phyloP scores from a whole-genome alignment of 2,113 vertebrate species.

The Nanorana parkeri region DNA sequence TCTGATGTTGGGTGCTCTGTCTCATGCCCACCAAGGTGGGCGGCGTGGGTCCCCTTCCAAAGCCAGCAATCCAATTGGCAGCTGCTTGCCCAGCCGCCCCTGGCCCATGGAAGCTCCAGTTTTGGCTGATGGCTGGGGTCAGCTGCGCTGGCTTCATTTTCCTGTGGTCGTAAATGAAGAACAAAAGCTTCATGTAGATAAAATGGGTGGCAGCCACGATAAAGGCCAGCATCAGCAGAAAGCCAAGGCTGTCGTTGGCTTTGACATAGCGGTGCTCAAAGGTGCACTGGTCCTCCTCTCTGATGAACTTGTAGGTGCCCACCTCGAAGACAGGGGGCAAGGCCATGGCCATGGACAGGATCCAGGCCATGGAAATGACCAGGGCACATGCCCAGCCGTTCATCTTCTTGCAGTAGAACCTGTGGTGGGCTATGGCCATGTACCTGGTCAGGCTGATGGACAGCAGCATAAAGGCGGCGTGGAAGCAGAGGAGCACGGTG shows the following conservation, averaged over 20 bases:
- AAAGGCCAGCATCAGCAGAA: slow-evolving; percentile 91
- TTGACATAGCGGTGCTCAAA: slow-evolving; percentile 95
- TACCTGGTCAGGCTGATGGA: slow-evolving; percentile 94
- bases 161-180: slow-evolving; percentile 94
- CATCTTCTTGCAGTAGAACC: slow-evolving; percentile 94
- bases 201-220: slow-evolving; percentile 90
- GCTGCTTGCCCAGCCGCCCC: slow-evolving; percentile 94
- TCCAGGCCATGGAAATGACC: slow-evolving; percentile 93
- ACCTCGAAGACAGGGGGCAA: slow-evolving; percentile 93
- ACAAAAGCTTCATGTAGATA: slow-evolving; percentile 92
- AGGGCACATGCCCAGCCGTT: slow-evolving; percentile 90
- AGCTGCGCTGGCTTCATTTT: slow-evolving; percentile 97
- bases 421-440: slow-evolving; percentile 96
- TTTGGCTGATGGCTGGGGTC: slow-evolving; percentile 94
- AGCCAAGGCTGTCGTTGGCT: slow-evolving; percentile 92
- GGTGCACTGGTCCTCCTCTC: slow-evolving; percentile 91
- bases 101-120: slow-evolving; percentile 96
- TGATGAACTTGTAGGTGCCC: slow-evolving; percentile 90
- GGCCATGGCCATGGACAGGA: slow-evolving; percentile 92
- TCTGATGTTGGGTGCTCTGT: slow-evolving; percentile 83
- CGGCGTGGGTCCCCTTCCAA: slow-evolving; percentile 91
- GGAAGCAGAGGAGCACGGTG: slow-evolving; percentile 94
- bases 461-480: slow-evolving; percentile 93
- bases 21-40: slow-evolving; percentile 93
- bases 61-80: slow-evolving; percentile 96